phyloP scores from a whole-genome alignment of 2,888 invertebrate genomes.

The Allygus modestus region DNA sequence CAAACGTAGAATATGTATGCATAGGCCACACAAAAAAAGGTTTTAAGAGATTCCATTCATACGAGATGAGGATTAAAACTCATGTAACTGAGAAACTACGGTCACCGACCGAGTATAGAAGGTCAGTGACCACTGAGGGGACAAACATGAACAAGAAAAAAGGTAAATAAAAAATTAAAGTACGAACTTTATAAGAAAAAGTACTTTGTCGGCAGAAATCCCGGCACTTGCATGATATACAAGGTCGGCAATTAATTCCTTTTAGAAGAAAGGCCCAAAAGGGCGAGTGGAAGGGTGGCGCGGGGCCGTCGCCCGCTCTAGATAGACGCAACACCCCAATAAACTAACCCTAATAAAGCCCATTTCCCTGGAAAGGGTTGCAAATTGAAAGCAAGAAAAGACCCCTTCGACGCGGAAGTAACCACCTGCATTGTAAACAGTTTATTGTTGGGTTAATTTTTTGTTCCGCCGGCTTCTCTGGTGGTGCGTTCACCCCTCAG shows the following conservation, averaged over 20 bases:
- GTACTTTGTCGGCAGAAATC: slow-evolving; percentile 10
- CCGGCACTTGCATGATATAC: background rate
- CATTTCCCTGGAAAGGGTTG: slow-evolving; percentile 63
- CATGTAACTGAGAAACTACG: no score
- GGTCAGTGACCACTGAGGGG: background rate
- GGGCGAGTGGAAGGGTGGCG: background rate
- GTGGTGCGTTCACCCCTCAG: slow-evolving; percentile 45
- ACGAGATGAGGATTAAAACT: no score
- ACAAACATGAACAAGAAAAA: background rate
- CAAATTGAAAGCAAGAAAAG: slow-evolving; percentile 62
- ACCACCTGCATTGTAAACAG: slow-evolving; percentile 63
- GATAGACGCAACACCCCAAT: slow-evolving; percentile 59
- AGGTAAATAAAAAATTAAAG: background rate
- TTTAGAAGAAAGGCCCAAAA: slow-evolving; percentile 13
- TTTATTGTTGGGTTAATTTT: slow-evolving; percentile 60
- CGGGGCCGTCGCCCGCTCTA: slow-evolving; percentile 26
- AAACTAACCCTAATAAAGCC: slow-evolving; percentile 59
- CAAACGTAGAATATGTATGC: no score
- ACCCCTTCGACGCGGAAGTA: slow-evolving; percentile 61
- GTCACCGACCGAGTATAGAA: background rate
- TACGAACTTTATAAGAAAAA: background rate
- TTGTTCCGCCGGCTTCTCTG: slow-evolving; percentile 41
- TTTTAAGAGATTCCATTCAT: no score
- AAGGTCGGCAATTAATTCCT: slow-evolving; percentile 42
- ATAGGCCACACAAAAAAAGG: no score